Evolutionary conservation across 2,113 vertebrate genomes (phyloP), one percentile per base, ranked within the genome.

Genomic region (Holacanthus passer): DNA sequence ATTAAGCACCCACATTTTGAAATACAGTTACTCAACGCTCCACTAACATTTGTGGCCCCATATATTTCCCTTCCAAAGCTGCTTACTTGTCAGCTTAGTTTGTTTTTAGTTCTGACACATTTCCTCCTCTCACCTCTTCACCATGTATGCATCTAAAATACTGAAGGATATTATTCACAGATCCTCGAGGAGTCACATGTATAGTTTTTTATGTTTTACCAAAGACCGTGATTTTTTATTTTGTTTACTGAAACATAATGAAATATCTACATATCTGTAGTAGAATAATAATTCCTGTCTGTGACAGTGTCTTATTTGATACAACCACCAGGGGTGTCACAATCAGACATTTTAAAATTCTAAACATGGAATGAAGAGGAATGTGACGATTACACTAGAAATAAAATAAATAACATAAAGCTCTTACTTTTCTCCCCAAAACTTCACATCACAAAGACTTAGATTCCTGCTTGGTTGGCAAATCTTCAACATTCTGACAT

Each of bases 11-110:
- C n/a, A n/a, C n/a, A n/a, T n/a, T n/a, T n/a, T n/a, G n/a, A n/a
- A n/a, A n/a, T n/a, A n/a, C n/a, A n/a, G n/a, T n/a, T n/a, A n/a
- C n/a, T n/a, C n/a, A n/a, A n/a, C n/a, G n/a, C n/a, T n/a, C n/a
- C n/a, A n/a, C n/a, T n/a, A n/a, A n/a, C n/a, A n/a, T n/a, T n/a
- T n/a, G n/a, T n/a, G n/a, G n/a, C n/a, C n/a, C n/a, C n/a, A n/a
- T n/a, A n/a, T n/a, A 27, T 70, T 76, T 70, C 29, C 48, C 72
- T 29, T 82, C 65, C 48, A 76, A 82, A 82, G 80, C 47, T 29
- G 56, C 66, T 71, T 55, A 65, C 41, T 17, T 58, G 66, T 71
- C 66, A 58, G 39, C 59, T 82, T 56, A 48, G 48, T 64, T 56
- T 82, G 35, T 63, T 66, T 56, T 62, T 55, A 56, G 55, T 82